These are phyloP conservation scores for Ptyas mucosa DNA, from an alignment of 2,113 vertebrate species.

Conservation along the genomic window DNA sequence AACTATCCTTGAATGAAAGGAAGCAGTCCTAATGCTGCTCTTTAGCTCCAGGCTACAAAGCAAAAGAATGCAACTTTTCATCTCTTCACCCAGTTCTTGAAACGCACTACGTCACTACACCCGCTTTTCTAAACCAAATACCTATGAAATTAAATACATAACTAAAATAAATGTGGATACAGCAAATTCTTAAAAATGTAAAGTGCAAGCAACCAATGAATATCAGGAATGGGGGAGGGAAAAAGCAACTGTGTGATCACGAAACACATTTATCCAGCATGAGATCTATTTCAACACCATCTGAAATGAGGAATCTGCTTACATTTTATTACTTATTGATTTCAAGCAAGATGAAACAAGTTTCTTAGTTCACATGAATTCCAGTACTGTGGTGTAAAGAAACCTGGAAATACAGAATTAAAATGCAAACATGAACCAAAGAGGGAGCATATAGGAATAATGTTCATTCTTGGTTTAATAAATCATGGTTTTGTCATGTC, in stretches of 20 bases:
- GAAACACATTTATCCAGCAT: neutral
- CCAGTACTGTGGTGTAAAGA: neutral
- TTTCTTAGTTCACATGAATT: neutral
- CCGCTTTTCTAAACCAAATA: neutral
- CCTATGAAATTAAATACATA: neutral
- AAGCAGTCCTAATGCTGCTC: neutral
- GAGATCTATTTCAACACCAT: neutral
- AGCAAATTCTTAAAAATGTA: neutral
- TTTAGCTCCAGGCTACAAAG: neutral
- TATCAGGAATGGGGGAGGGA: neutral
- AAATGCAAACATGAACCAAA: neutral
- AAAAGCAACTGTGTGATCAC: neutral
- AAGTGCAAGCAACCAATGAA: neutral
- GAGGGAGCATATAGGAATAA: neutral
- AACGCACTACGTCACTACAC: neutral
- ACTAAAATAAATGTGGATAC: neutral
- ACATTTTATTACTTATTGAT: neutral
- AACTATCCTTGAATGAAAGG: neutral
- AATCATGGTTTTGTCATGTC: neutral
- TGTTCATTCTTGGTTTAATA: neutral
- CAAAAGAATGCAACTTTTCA: neutral
- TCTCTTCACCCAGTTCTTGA: neutral
- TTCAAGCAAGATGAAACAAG: neutral
- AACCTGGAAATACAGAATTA: neutral
- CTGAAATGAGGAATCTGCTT: neutral